A percentile compares a stretch with the other conserved stretches of the same genome.
phyloP scores from a whole-genome alignment of 2,888 invertebrate genomes.

The Alloplasta piceator region DNA sequence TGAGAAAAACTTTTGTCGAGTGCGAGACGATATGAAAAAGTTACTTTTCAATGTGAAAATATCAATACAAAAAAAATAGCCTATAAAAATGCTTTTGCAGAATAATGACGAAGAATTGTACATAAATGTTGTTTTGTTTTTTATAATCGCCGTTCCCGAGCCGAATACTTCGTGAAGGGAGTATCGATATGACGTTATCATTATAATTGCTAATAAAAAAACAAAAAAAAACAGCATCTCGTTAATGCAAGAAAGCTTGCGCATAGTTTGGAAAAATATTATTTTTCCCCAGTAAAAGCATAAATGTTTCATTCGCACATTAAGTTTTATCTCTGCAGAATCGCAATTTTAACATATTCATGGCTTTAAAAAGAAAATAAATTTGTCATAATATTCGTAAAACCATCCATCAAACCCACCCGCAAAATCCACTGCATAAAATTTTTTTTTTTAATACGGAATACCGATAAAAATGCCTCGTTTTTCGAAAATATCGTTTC shows the following conservation, averaged over 20 bases:
- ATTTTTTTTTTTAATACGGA: slow-evolving; percentile 8
- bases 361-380: slow-evolving; percentile 23
- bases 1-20: neutral
- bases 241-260: slow-evolving; percentile 38
- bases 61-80: neutral
- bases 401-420: slow-evolving; percentile 44
- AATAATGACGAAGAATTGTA: neutral
- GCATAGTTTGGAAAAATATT: slow-evolving; percentile 7
- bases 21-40: neutral
- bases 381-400: slow-evolving; percentile 24
- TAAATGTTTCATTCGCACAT: slow-evolving; percentile 38
- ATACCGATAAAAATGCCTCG: slow-evolving; percentile 5
- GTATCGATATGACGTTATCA: slow-evolving; percentile 43
- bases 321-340: slow-evolving; percentile 33
- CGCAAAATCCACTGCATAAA: slow-evolving; percentile 22
- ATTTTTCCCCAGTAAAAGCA: neutral
- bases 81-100: neutral
- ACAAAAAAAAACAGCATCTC: slow-evolving; percentile 18
- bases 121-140: slow-evolving; percentile 24
- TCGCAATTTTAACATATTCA: slow-evolving; percentile 29
- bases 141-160: slow-evolving; percentile 42
- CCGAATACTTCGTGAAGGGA: slow-evolving; percentile 55
- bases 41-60: neutral
- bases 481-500: slow-evolving; percentile 29
- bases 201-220: slow-evolving; percentile 33